These are phyloP conservation scores for Arvicanthis niloticus DNA, from an alignment of 2,113 vertebrate genomes.

Conservation along the genomic window DNA sequence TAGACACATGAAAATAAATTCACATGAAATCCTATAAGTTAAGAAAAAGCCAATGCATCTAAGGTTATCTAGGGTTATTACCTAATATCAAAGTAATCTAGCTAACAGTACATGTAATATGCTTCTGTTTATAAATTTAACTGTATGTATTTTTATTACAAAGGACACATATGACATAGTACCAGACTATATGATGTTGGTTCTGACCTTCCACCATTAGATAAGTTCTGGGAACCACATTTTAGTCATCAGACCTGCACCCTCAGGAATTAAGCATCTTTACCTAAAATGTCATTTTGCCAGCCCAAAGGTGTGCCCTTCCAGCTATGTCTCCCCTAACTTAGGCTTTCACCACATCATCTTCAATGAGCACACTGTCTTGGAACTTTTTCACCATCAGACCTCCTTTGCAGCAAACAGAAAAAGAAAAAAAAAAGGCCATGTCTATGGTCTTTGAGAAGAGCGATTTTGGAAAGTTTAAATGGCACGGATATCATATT, in stretches of 20 bases:
- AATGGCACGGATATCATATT: accelerated
- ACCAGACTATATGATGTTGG: not conserved
- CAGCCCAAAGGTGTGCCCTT: not conserved
- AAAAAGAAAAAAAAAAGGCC: not conserved
- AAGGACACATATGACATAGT: not conserved
- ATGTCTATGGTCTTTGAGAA: not conserved
- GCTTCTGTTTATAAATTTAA: not conserved
- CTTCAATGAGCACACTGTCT: not conserved
- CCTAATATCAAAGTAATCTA: not conserved
- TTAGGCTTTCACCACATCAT: not conserved
- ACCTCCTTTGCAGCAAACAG: not conserved
- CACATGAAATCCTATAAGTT: not conserved
- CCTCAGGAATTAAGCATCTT: not conserved
- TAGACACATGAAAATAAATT: not conserved
- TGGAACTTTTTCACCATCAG: not conserved
- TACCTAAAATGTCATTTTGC: not conserved
- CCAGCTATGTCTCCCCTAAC: not conserved
- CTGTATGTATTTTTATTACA: not conserved
- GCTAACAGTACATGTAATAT: not conserved
- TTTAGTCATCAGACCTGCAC: too few relatives aligned
- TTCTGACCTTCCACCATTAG: not conserved
- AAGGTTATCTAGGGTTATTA: not conserved
- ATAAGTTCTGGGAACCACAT: not conserved
- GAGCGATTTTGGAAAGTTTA: not conserved
- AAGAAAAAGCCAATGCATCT: not conserved